Evolutionary conservation across 2,888 invertebrate species (phyloP), one percentile per base, ranked within the genome.

Genomic region (Stenichneumon culpator): DNA sequence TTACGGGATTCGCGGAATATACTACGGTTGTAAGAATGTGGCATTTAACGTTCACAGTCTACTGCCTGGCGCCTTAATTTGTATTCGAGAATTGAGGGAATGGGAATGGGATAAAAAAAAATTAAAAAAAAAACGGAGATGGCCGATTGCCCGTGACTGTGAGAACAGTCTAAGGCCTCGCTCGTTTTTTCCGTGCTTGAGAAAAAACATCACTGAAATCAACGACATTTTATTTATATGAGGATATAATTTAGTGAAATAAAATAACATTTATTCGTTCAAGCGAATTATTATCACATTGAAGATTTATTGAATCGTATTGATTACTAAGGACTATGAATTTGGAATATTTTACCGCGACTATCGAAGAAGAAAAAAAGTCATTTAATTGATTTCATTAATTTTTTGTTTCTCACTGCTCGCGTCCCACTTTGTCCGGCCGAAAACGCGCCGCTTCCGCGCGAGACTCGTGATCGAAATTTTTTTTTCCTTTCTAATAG

Each of bases 21-120:
- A 60, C 63, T 9, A 36, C 32, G n/a, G 25, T 75, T 47, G 74
- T 63, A 65, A 65, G 32, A 65, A 75, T 75, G 50, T 50, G 63
- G 22, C 47, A 65, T 75, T 75, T 50, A 75, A 75, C 74, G 63
- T 74, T 72, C 57, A 22, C 39, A 22, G 39, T 72, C 19, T 32
- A 63, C 44, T 32, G 9, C 7, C 2, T 28, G 63, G 22, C 47
- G n/a, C n/a, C 60, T 44, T 28, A 25, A 39, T 63, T 47, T 63
- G 25, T 50, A 50, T 65, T 75, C 63, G 63, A 5, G 32, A 32
- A 63, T 32, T 4, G 28, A 28, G 74, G 32, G 32, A 47, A 65
- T 14, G n/a, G 36, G 16, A 47, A 50, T 14, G 39, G 22, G 25
- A 32, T 6, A 36, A 50, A 39, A 25, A 73, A 57, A 44, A 72